Evolutionary conservation across 2,113 vertebrate genomes (phyloP).

Genomic region (Dolichallabes microphthalmus): DNA sequence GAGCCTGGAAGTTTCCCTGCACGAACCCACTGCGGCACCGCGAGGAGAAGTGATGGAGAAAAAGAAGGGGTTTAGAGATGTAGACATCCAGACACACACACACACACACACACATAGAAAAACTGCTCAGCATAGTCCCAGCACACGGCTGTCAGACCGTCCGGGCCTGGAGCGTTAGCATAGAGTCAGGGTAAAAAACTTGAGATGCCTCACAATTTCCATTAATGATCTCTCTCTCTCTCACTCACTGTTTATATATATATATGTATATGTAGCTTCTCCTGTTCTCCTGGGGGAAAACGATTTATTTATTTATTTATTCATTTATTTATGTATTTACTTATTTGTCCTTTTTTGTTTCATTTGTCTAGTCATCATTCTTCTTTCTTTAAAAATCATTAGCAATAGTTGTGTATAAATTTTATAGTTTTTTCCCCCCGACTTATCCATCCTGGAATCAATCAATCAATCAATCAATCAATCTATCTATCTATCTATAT

Average conservation of each 20-base stretch:
- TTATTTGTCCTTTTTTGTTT: neutral
- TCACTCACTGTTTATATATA: conserved; percentile 16
- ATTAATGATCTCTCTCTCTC: conserved; percentile 40
- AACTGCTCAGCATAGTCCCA: conserved; percentile 60
- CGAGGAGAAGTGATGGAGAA: neutral
- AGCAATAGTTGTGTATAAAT: too few species aligned
- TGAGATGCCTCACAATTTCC: conserved; percentile 14
- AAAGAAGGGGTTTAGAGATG: conserved; percentile 13
- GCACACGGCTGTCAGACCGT: conserved; percentile 60
- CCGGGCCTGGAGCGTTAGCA: too few species aligned
- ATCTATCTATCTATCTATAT: too few species aligned
- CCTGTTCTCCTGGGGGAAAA: too few species aligned
- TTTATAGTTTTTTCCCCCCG: too few species aligned
- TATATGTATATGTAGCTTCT: too few species aligned
- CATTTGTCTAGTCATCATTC: neutral
- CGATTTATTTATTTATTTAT: neutral
- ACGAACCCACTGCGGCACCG: conserved; percentile 12
- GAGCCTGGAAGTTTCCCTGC: conserved; percentile 7
- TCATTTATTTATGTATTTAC: too few species aligned
- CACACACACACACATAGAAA: conserved; percentile 23
- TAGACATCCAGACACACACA: conserved; percentile 6
- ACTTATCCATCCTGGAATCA: too few species aligned
- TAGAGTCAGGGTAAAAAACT: conserved; percentile 52
- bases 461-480: too few species aligned
- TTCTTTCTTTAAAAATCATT: neutral